phyloP scores from a whole-genome alignment of 2,797 vertebrate genomes.

The Lepidocolaptes lacrymiger region DNA sequence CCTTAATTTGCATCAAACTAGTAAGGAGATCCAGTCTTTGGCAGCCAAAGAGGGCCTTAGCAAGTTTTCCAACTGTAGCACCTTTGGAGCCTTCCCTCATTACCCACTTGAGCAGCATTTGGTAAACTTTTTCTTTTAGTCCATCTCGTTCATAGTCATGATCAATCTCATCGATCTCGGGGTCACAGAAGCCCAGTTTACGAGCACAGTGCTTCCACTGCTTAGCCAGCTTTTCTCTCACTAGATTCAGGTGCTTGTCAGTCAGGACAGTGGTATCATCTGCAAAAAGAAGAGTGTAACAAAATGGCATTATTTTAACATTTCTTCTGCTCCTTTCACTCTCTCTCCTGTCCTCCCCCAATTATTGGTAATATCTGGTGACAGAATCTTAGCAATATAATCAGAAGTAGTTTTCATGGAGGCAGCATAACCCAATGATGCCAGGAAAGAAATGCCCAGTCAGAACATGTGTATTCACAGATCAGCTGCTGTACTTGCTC shows the following conservation, averaged over 20 bases:
- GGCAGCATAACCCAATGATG: background rate
- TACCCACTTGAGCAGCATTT: constrained; percentile 90
- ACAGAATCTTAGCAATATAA: background rate
- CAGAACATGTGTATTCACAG: background rate
- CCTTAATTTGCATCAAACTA: constrained; percentile 72
- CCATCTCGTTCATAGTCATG: constrained; percentile 89
- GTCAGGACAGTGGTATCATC: constrained; percentile 61
- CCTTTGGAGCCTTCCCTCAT: constrained; percentile 90
- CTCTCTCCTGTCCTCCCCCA: background rate
- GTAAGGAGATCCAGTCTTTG: constrained; percentile 82
- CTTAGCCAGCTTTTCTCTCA: constrained; percentile 84
- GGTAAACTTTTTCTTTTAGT: constrained; percentile 91
- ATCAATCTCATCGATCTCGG: constrained; percentile 91
- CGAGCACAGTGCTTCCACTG: constrained; percentile 91
- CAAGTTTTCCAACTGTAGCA: constrained; percentile 88
- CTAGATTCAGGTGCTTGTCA: constrained; percentile 84
- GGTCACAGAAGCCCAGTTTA: constrained; percentile 81
- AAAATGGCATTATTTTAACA: background rate
- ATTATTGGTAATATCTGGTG: background rate
- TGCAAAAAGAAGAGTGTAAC: constrained; percentile 36
- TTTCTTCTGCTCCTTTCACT: background rate
- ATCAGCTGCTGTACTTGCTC: background rate
- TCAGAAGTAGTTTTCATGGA: background rate
- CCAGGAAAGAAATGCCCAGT: background rate
- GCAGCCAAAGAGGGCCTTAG: constrained; percentile 78